Evolutionary conservation across 2,113 vertebrate genomes (phyloP).

Genomic region (Charadrius vociferus): DNA sequence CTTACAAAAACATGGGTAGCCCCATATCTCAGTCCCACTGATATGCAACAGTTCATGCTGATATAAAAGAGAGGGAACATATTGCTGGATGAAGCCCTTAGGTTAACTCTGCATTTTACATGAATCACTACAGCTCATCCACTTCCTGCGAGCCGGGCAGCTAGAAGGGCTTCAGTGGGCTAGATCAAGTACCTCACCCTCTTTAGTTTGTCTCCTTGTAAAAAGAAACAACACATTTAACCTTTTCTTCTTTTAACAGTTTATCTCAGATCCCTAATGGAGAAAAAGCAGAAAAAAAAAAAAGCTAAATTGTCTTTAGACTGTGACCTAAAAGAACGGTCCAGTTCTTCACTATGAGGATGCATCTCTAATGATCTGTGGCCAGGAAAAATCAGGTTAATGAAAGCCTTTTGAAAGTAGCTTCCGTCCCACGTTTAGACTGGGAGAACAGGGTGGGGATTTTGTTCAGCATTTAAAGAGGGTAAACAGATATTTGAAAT

Average conservation of each 20-base stretch:
- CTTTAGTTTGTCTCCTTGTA: neutral
- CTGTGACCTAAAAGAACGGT: neutral
- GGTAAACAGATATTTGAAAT: neutral
- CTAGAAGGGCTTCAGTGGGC: too few species aligned
- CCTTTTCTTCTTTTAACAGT: neutral
- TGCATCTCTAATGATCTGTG: neutral
- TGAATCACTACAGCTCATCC: neutral
- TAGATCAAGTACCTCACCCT: neutral
- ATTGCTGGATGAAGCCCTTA: neutral
- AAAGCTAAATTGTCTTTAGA: neutral
- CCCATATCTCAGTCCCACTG: neutral
- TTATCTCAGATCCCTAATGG: neutral
- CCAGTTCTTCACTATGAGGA: neutral
- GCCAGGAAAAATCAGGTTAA: neutral
- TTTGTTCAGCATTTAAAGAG: neutral
- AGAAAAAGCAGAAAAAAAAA: neutral
- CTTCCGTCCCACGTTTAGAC: neutral
- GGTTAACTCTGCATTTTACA: neutral
- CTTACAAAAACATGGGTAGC: neutral
- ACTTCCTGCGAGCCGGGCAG: neutral
- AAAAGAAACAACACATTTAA: neutral
- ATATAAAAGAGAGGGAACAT: neutral
- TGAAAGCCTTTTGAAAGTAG: neutral
- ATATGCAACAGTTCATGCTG: neutral
- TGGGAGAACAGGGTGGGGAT: neutral